Percentiles rank a stretch among this genome's conserved stretches.
phyloP scores from a whole-genome alignment of 2,113 vertebrate species.

The Passer montanus region DNA sequence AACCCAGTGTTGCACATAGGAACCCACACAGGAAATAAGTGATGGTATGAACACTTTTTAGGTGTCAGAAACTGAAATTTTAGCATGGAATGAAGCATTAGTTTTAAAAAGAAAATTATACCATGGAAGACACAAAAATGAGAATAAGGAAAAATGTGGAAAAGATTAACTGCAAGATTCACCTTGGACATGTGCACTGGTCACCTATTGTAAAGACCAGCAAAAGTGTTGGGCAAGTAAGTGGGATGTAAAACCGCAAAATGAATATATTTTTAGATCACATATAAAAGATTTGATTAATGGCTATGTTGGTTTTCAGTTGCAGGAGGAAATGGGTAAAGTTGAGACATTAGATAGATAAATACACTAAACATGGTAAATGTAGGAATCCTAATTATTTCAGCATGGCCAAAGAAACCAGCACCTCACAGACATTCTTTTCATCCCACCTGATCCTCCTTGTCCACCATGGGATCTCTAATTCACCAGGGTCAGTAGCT shows the following conservation, averaged over 20 bases:
- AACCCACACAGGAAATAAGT: background rate
- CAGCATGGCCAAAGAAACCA: background rate
- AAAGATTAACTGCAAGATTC: background rate
- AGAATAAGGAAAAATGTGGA: background rate
- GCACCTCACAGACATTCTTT: background rate
- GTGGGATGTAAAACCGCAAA: background rate
- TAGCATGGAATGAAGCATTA: background rate
- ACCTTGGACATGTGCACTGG: background rate
- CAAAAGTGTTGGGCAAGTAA: background rate
- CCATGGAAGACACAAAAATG: background rate
- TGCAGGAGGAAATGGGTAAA: background rate
- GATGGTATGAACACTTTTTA: background rate
- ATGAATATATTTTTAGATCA: background rate
- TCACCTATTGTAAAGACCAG: background rate
- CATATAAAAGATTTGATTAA: background rate
- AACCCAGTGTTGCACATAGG: background rate
- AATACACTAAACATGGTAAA: background rate
- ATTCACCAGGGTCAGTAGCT: background rate
- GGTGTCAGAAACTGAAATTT: background rate
- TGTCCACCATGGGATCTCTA: background rate
- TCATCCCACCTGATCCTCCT: background rate
- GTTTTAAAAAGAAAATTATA: background rate
- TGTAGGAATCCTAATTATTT: background rate
- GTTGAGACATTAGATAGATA: background rate
- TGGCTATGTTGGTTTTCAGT: background rate